These are phyloP conservation scores for Microtus montanus DNA, from an alignment of 2,113 vertebrate species.

Conservation along the genomic window DNA sequence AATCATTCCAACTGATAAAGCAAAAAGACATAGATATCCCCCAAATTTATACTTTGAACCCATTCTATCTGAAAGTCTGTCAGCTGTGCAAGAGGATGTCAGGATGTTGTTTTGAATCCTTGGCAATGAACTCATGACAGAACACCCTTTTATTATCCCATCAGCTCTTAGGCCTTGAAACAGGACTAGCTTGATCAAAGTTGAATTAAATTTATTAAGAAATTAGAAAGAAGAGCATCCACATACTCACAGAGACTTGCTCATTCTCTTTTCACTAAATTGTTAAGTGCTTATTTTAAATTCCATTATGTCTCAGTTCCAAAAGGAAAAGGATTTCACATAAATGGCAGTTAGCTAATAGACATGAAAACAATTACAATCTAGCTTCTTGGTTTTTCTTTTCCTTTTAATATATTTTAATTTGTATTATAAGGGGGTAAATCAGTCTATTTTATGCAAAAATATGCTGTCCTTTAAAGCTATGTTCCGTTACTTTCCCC, in stretches of 20 bases:
- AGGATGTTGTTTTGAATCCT: background rate
- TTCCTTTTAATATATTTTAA: too few relatives aligned
- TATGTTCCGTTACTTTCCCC: background rate
- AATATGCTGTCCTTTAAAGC: background rate
- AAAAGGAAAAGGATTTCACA: slow-evolving; percentile 36
- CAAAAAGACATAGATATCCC: background rate
- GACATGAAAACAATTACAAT: background rate
- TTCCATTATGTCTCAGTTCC: background rate
- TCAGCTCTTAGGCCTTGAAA: background rate
- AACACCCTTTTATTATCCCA: background rate
- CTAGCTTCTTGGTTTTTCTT: background rate
- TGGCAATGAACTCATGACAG: background rate
- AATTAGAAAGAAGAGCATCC: background rate
- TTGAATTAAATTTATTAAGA: background rate
- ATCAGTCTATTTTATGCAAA: background rate
- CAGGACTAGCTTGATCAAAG: background rate
- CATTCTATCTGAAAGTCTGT: background rate
- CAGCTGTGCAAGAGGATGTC: background rate
- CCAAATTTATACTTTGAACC: background rate
- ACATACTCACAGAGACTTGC: background rate
- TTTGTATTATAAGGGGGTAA: background rate
- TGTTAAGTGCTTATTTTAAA: background rate
- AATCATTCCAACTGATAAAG: background rate
- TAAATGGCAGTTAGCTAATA: background rate
- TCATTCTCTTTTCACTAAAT: background rate